Percentiles rank a stretch among this genome's conserved stretches.
Conservation (phyloP, 2,113 vertebrate genomes). For the Tachuris rubrigastra region DNA sequence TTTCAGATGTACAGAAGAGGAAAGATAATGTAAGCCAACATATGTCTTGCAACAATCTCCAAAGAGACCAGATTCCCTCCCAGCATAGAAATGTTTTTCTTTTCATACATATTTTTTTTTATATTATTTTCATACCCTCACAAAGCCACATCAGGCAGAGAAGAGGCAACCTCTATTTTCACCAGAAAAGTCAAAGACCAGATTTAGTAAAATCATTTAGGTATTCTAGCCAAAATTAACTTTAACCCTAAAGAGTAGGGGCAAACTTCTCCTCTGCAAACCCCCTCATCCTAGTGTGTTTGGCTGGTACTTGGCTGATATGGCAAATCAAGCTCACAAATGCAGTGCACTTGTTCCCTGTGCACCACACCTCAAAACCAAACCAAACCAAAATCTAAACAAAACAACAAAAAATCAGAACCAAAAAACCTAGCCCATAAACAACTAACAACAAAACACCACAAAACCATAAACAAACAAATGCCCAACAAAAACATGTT, state of each 20-base stretch:
- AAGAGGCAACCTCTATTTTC: neutral
- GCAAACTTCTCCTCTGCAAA: neutral
- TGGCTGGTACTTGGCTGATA: neutral
- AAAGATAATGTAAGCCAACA: neutral
- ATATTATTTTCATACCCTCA: neutral
- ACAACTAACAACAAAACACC: neutral
- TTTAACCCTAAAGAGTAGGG: neutral
- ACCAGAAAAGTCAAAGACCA: neutral
- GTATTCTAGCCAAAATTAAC: neutral
- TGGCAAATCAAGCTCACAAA: neutral
- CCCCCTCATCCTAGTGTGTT: neutral
- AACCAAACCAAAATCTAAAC: neutral
- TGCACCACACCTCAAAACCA: neutral
- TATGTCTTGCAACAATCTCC: neutral
- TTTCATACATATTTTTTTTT: neutral
- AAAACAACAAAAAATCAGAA: neutral
- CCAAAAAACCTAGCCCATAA: neutral
- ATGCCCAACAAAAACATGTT: neutral
- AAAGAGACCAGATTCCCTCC: neutral
- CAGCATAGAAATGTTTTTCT: neutral
- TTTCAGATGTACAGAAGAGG: neutral
- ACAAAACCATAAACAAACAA: neutral
- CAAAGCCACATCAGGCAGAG: neutral
- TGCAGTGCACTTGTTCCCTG: neutral
- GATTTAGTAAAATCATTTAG: neutral